Base-by-base conservation (phyloP, 2,797 vertebrate species). In the Labroides dimidiatus region DNA sequence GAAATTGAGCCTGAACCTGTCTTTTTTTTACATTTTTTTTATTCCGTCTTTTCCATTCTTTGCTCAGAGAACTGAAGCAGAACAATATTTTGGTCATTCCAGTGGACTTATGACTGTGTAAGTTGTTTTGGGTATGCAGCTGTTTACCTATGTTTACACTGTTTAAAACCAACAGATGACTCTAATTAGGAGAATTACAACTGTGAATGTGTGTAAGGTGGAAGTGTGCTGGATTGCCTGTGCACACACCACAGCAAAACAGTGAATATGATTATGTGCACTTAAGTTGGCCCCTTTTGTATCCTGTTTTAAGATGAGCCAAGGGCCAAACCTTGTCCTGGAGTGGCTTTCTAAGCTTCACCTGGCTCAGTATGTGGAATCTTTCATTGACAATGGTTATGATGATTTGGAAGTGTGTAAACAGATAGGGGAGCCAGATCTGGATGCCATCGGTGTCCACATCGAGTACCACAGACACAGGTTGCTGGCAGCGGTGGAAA, bases 331-430 rank as follows among this genome's bases (percentile, higher is more conserved):
- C 81, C 93, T 98, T 59, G 96, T 98, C 23, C 95, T 95, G 59
- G 95, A 97, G 87, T 98, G 97, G 97, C 94, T 98, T 67, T 94
- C 91, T 24, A 93, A 94, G 83, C 92, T 98, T 56, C 94, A 96
- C 70, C 93, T 98, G 49, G 71, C 93, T 24, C 95, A 96, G 74
- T 98, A 98, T 45, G 91, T 95, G 6, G 96, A 97, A 86, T 93
- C 96, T 2, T 98, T 98, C 87, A 90, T 98, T 47, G 97, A 98
- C 66, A 98, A 98, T 61, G 97, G 96, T 37, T 98, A 98, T 43
- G 97, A 98, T 50, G 97, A 98, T 72, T 79, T 98, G 92, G 96
- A 98, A 80, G 96, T 98, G 1, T 98, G 97, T 68, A 97, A 96
- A 62, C 96, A 97, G 90, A 98, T 98, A 61, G 96, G 96, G 27